phyloP scores from a whole-genome alignment of 2,888 invertebrate genomes.

The Apotomis betuletana region DNA sequence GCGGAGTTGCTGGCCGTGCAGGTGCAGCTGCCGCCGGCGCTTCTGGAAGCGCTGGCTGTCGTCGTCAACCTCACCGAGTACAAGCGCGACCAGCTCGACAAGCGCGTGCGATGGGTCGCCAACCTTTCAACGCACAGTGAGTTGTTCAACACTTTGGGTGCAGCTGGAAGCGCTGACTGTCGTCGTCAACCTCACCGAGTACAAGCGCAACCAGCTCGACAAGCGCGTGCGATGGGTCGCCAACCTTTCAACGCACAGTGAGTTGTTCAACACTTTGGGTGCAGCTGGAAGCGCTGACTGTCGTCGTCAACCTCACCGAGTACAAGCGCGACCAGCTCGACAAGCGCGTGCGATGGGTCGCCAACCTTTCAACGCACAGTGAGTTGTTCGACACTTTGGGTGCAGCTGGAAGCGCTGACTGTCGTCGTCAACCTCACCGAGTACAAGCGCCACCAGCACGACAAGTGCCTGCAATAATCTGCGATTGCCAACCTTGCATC shows the following conservation, averaged over 20 bases:
- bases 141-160: not conserved
- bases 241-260: slow-evolving; percentile 38
- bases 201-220: slow-evolving; percentile 51
- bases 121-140: slow-evolving; percentile 38
- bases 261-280: slow-evolving; percentile 27
- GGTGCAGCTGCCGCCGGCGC: slow-evolving; percentile 46
- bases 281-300: slow-evolving; percentile 47
- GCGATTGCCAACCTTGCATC: no score
- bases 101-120: slow-evolving; percentile 44
- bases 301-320: slow-evolving; percentile 55
- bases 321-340: slow-evolving; percentile 53
- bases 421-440: slow-evolving; percentile 55
- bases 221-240: slow-evolving; percentile 44
- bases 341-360: slow-evolving; percentile 43
- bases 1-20: slow-evolving; percentile 55
- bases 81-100: slow-evolving; percentile 51
- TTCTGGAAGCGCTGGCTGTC: slow-evolving; percentile 45
- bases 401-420: slow-evolving; percentile 44
- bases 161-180: slow-evolving; percentile 45
- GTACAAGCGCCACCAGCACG: slow-evolving; percentile 47
- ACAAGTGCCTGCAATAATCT: no score
- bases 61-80: slow-evolving; percentile 57
- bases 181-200: slow-evolving; percentile 56
- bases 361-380: slow-evolving; percentile 41
- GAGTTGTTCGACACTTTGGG: not conserved